phyloP scores from a whole-genome alignment of 92 coral and sea anemone genomes.

The Bergia sp. region DNA sequence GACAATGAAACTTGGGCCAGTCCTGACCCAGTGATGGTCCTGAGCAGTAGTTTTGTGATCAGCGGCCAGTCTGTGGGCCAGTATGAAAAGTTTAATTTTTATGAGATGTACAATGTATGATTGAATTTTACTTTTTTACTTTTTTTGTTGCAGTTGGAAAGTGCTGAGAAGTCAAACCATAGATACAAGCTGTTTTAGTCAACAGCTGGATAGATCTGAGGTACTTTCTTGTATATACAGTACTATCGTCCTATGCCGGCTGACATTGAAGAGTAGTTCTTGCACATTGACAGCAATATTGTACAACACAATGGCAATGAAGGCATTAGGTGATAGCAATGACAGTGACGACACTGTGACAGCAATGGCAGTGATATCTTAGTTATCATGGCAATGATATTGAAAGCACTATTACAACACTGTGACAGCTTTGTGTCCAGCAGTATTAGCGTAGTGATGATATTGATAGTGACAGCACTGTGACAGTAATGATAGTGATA shows the following conservation, averaged over 20 bases:
- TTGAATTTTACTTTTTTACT: background rate
- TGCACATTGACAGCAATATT: conserved; percentile 25
- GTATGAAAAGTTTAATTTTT: too few relatives aligned
- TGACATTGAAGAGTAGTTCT: too few relatives aligned
- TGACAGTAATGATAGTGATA: background rate
- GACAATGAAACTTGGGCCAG: too few relatives aligned
- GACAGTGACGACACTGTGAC: background rate
- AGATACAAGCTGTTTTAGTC: conserved; percentile 16
- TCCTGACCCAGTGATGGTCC: too few relatives aligned
- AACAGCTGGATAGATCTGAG: conserved; percentile 1
- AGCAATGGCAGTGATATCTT: background rate
- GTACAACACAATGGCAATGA: background rate
- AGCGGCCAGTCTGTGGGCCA: too few relatives aligned
- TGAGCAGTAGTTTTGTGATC: too few relatives aligned
- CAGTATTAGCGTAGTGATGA: too few relatives aligned
- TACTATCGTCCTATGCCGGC: background rate
- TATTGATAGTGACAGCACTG: background rate
- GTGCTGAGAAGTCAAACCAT: conserved; percentile 75
- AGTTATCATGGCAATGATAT: too few relatives aligned
- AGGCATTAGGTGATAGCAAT: too few relatives aligned
- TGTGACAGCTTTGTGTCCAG: too few relatives aligned
- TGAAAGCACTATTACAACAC: too few relatives aligned
- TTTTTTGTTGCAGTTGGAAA: conserved; percentile 72
- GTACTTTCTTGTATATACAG: background rate
- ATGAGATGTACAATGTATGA: too few relatives aligned